Evolutionary conservation across 35 echinoderm and acorn worm species (phyloP).

Genomic region (Apostichopus japonicus): DNA sequence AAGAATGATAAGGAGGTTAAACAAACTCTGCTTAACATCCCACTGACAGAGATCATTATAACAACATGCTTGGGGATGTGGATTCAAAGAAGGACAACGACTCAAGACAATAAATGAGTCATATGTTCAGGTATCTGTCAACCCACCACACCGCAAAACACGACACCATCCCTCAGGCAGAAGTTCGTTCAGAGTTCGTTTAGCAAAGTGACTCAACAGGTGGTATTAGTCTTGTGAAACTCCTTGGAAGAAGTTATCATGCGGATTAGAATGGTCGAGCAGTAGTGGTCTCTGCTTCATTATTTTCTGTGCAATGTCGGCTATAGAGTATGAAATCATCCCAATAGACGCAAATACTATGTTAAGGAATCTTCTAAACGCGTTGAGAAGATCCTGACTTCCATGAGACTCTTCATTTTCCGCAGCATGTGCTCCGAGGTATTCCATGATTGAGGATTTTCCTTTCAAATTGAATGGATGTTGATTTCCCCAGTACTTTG

Average conservation of each 20-base stretch:
- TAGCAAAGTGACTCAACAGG: background rate
- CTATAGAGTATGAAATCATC: too few relatives aligned
- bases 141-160: too few relatives aligned
- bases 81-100: too few relatives aligned
- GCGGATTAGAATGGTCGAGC: slow-evolving; percentile 24
- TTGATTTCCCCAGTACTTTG: slow-evolving; percentile 20
- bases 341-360: background rate
- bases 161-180: too few relatives aligned
- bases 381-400: slow-evolving; percentile 1
- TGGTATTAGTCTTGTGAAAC: background rate
- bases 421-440: slow-evolving; percentile 11
- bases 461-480: background rate
- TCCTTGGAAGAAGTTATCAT: slow-evolving; percentile 13
- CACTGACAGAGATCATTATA: too few relatives aligned
- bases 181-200: background rate
- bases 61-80: too few relatives aligned
- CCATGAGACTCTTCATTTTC: background rate
- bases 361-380: slow-evolving; percentile 4
- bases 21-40: too few relatives aligned
- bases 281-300: background rate
- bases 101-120: too few relatives aligned
- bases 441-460: slow-evolving; percentile 41
- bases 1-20: too few relatives aligned
- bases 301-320: background rate
- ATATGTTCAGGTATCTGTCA: too few relatives aligned